A percentile compares a stretch with the other conserved stretches of the same genome.
Conservation (phyloP, 1,140 invertebrate genomes). For the Apis florea region DNA sequence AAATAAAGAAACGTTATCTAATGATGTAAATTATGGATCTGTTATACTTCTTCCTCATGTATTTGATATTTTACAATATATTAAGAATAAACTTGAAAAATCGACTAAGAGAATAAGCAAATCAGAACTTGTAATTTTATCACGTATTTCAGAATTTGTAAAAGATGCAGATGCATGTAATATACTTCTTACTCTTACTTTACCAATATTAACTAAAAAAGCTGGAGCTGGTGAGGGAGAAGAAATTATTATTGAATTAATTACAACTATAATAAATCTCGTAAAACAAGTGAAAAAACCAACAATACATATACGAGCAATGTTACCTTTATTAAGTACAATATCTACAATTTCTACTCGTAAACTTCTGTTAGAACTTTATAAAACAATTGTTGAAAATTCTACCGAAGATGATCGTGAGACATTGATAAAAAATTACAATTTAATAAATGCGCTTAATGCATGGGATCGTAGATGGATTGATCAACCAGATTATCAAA, state of each 20-base stretch:
- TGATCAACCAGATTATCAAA: slow-evolving; percentile 95
- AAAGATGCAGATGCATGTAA: slow-evolving; percentile 84
- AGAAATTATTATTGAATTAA: slow-evolving; percentile 83
- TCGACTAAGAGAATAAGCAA: slow-evolving; percentile 83
- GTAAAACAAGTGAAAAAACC: slow-evolving; percentile 85
- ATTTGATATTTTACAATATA: slow-evolving; percentile 85
- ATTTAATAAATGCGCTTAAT: slow-evolving; percentile 87
- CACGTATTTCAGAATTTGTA: slow-evolving; percentile 88
- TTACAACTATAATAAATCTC: slow-evolving; percentile 88
- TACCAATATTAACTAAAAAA: slow-evolving; percentile 88
- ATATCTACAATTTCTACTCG: slow-evolving; percentile 82
- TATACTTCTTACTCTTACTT: slow-evolving; percentile 84
- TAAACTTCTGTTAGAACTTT: slow-evolving; percentile 84
- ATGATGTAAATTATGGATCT: slow-evolving; percentile 86
- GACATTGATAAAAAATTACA: slow-evolving; percentile 71
- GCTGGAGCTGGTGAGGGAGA: slow-evolving; percentile 78
- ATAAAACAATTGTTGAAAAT: slow-evolving; percentile 80
- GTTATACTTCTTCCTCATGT: slow-evolving; percentile 88
- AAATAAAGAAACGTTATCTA: slow-evolving; percentile 62
- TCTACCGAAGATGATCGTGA: slow-evolving; percentile 65
- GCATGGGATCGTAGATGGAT: slow-evolving; percentile 91
- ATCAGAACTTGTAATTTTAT: slow-evolving; percentile 89
- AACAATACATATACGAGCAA: slow-evolving; percentile 83
- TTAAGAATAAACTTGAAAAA: slow-evolving; percentile 84
- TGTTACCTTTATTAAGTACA: slow-evolving; percentile 85